Conservation (phyloP, 1,140 invertebrate species). For the Formica selysi region DNA sequence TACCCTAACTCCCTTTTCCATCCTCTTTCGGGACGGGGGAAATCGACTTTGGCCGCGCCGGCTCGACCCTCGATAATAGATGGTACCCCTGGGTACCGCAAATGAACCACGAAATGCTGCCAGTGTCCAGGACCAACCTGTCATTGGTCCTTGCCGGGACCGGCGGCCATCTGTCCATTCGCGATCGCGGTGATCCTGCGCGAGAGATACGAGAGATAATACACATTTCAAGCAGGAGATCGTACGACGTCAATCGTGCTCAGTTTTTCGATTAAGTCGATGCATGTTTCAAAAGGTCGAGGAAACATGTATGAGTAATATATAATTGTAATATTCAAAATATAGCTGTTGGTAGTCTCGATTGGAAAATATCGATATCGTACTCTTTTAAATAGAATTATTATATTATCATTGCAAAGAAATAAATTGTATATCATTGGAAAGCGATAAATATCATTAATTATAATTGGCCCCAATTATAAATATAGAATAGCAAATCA, state of each 20-base stretch:
- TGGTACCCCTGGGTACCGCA: constrained; percentile 87
- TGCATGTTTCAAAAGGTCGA: neutral
- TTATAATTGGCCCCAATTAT: no score
- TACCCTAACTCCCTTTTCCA: neutral
- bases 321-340: no score
- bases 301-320: neutral
- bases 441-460: no score
- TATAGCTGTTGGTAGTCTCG: no score
- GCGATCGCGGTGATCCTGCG: constrained; percentile 65
- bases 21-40: constrained; percentile 55
- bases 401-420: no score
- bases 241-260: constrained; percentile 30
- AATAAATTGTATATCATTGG: no score
- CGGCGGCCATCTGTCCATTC: constrained; percentile 83
- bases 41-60: constrained; percentile 61
- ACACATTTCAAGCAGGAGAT: constrained; percentile 46
- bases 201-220: constrained; percentile 64
- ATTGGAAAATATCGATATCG: no score
- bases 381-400: no score
- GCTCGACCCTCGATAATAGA: constrained; percentile 84
- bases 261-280: constrained; percentile 5
- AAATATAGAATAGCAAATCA: no score
- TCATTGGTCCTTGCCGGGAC: constrained; percentile 81
- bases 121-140: constrained; percentile 84
- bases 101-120: constrained; percentile 87